A percentile compares a stretch with the other conserved stretches of the same genome.
These are phyloP conservation scores for Procambarus virginalis DNA, from an alignment of 1,140 invertebrate genomes.

Conservation along the genomic window DNA sequence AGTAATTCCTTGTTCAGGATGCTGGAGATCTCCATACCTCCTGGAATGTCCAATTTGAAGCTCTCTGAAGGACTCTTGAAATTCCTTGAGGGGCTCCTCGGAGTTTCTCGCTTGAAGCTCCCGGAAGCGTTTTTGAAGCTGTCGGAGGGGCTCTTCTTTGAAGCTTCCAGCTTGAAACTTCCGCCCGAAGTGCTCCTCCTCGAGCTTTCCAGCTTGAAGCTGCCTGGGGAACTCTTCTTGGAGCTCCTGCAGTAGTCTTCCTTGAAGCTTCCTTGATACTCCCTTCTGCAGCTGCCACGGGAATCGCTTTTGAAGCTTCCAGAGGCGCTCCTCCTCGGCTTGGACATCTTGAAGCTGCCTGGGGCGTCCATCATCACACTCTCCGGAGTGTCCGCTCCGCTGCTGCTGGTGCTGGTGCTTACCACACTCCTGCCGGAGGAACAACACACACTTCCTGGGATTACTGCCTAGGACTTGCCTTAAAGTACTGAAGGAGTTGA, in stretches of 20 bases:
- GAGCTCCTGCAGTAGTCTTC: background rate
- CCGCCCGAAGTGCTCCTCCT: slow-evolving; percentile 22
- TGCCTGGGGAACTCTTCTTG: slow-evolving; percentile 15
- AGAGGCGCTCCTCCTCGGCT: slow-evolving; percentile 15
- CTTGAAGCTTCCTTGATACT: slow-evolving; percentile 10
- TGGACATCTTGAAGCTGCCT: slow-evolving; percentile 17
- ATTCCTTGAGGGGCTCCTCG: slow-evolving; percentile 35
- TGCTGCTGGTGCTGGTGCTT: slow-evolving; percentile 43
- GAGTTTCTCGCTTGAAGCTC: slow-evolving; percentile 20
- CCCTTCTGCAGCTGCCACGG: background rate
- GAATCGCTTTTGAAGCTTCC: background rate
- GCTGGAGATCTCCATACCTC: background rate
- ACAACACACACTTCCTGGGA: background rate
- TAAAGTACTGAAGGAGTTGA: background rate
- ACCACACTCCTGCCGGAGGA: slow-evolving; percentile 28
- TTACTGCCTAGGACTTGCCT: background rate
- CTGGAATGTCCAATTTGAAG: slow-evolving; percentile 26
- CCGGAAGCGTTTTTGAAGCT: background rate
- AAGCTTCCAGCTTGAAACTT: slow-evolving; percentile 9
- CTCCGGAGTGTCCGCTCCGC: slow-evolving; percentile 26
- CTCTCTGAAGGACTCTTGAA: slow-evolving; percentile 16
- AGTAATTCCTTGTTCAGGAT: background rate
- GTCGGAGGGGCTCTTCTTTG: slow-evolving; percentile 7
- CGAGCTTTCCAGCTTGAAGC: slow-evolving; percentile 20
- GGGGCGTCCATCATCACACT: background rate